Conservation (phyloP, 1,140 invertebrate species). For the Scaptodrosophila lebanonensis region DNA sequence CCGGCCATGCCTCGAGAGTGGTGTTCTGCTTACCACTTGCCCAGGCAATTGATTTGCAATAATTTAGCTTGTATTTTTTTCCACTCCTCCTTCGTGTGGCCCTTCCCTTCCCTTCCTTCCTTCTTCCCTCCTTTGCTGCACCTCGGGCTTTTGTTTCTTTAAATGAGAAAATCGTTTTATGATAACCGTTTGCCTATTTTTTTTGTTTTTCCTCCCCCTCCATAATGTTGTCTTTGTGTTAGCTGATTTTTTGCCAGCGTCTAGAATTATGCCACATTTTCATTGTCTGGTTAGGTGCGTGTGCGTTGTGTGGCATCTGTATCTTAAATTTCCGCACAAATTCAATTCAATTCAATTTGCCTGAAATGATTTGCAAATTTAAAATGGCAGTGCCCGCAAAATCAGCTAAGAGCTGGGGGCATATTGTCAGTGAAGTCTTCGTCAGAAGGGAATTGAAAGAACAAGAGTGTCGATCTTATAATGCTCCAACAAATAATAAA, state of each 20-base stretch:
- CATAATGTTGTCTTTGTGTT: no score
- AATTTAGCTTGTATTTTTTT: constrained; percentile 48
- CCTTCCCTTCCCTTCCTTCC: constrained; percentile 11
- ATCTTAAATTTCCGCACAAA: no score
- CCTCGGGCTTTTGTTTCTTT: constrained; percentile 24
- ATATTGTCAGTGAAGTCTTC: no score
- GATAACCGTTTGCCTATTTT: constrained; percentile 41
- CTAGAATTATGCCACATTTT: constrained; percentile 6
- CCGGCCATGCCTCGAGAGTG: constrained; percentile 8
- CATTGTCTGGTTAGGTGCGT: no score
- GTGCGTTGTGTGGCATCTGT: no score
- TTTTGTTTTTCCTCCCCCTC: constrained; percentile 15
- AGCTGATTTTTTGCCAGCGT: constrained; percentile 8
- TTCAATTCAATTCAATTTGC: no score
- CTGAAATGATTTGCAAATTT: no score
- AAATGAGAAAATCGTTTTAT: constrained; percentile 75
- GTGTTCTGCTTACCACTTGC: constrained; percentile 31
- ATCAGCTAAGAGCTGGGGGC: no score
- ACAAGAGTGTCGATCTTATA: no score
- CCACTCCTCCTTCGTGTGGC: background rate
- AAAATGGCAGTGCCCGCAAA: no score
- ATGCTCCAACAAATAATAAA: no score
- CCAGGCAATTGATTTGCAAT: constrained; percentile 72
- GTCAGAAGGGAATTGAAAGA: no score
- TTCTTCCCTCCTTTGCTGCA: constrained; percentile 24